Conservation (phyloP, 2,888 invertebrate species). For the Brassicogethes aeneus region DNA sequence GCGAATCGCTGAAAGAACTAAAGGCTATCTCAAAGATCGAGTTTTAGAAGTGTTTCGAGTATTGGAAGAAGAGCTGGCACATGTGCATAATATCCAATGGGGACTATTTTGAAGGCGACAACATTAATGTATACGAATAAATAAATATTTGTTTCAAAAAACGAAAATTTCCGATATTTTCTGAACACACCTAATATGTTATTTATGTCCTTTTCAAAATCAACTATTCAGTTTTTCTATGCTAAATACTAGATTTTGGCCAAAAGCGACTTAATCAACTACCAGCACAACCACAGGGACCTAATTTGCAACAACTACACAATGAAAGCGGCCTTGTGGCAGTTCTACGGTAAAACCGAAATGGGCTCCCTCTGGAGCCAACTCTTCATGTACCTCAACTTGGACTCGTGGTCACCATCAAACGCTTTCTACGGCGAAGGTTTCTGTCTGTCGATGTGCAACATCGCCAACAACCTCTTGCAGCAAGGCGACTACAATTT, state of each 20-base stretch:
- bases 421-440: slow-evolving; percentile 54
- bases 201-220: no score
- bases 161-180: no score
- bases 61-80: no score
- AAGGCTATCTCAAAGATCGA: no score
- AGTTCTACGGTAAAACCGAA: slow-evolving; percentile 79
- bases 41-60: no score
- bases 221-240: neutral
- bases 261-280: slow-evolving; percentile 79
- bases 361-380: slow-evolving; percentile 76
- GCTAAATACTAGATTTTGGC: slow-evolving; percentile 54
- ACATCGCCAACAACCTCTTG: slow-evolving; percentile 50
- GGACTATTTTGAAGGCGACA: no score
- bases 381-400: slow-evolving; percentile 66
- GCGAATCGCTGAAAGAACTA: no score
- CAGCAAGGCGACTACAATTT: slow-evolving; percentile 47
- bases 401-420: slow-evolving; percentile 44
- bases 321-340: slow-evolving; percentile 79
- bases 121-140: no score
- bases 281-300: slow-evolving; percentile 73
- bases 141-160: no score
- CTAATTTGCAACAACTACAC: slow-evolving; percentile 72
- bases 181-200: no score
- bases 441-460: slow-evolving; percentile 61
- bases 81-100: no score